Percentiles rank a stretch among this genome's conserved stretches.
Conservation (phyloP, 2,797 vertebrate species). For the Tenualosa ilisha region DNA sequence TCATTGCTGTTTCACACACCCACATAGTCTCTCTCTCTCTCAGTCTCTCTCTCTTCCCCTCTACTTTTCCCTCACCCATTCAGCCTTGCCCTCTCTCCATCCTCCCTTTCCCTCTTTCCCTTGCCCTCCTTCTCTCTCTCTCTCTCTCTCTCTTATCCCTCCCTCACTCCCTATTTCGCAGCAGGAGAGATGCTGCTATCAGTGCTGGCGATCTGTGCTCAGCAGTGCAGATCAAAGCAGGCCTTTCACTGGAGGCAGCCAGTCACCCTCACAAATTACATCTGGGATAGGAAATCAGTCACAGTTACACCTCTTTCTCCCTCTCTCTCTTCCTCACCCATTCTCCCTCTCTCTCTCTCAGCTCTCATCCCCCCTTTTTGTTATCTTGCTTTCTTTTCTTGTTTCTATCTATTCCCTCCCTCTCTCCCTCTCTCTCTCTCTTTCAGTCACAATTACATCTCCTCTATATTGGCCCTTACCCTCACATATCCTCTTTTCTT, state of each 20-base stretch:
- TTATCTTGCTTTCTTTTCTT: not conserved
- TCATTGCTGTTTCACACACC: no score
- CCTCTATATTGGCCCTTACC: not conserved
- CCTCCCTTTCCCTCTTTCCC: not conserved
- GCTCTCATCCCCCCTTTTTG: not conserved
- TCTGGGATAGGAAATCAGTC: conserved; percentile 19
- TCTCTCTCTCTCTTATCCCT: not conserved
- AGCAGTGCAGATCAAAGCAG: not conserved
- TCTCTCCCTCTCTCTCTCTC: not conserved
- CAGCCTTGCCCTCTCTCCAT: not conserved
- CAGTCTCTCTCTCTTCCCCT: not conserved
- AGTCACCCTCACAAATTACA: conserved; percentile 27
- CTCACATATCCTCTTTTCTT: not conserved
- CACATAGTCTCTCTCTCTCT: not conserved
- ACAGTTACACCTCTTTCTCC: not conserved
- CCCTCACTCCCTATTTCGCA: not conserved
- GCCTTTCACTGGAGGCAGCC: conserved; percentile 12
- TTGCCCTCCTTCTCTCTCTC: not conserved
- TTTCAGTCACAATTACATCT: not conserved
- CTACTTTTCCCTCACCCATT: not conserved
- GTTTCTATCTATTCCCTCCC: not conserved
- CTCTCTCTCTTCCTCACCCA: not conserved
- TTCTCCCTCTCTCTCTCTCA: not conserved
- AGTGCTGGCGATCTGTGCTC: conserved; percentile 5
- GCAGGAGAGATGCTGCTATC: not conserved